These are phyloP conservation scores for Hypomecis atomaria DNA, from an alignment of 2,888 invertebrate species.

Conservation along the genomic window DNA sequence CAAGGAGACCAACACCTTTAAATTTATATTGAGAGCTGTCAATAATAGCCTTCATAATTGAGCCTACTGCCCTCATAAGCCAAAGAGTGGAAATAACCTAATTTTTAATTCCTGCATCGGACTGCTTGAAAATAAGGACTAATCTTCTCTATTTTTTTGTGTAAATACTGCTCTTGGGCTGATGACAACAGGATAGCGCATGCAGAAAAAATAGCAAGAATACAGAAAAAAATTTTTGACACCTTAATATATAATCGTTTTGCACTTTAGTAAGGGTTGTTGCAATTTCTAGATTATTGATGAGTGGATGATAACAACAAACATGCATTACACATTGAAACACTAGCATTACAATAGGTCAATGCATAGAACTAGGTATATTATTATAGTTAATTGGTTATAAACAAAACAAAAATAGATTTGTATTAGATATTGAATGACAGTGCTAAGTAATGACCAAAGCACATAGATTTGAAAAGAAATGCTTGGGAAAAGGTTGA, in stretches of 20 bases:
- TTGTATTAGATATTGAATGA: background rate
- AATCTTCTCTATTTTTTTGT: no score
- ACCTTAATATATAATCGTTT: background rate
- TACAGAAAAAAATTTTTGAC: background rate
- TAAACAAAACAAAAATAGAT: constrained; percentile 4
- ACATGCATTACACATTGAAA: background rate
- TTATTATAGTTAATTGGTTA: background rate
- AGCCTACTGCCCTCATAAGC: no score
- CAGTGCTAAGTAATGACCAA: no score
- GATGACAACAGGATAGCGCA: constrained; percentile 12
- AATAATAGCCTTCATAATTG: no score
- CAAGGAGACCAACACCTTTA: no score
- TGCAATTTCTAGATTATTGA: background rate
- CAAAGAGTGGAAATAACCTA: no score
- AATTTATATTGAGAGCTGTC: no score
- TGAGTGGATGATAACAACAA: background rate
- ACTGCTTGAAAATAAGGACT: no score
- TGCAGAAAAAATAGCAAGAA: constrained; percentile 4
- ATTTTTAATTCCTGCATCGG: no score
- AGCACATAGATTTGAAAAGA: background rate
- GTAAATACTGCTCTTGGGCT: no score
- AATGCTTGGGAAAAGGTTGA: background rate
- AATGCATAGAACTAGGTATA: background rate
- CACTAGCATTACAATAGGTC: background rate
- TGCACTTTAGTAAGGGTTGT: constrained; percentile 2